Conservation (phyloP, 2,113 vertebrate species). For the Pangasianodon hypophthalmus region DNA sequence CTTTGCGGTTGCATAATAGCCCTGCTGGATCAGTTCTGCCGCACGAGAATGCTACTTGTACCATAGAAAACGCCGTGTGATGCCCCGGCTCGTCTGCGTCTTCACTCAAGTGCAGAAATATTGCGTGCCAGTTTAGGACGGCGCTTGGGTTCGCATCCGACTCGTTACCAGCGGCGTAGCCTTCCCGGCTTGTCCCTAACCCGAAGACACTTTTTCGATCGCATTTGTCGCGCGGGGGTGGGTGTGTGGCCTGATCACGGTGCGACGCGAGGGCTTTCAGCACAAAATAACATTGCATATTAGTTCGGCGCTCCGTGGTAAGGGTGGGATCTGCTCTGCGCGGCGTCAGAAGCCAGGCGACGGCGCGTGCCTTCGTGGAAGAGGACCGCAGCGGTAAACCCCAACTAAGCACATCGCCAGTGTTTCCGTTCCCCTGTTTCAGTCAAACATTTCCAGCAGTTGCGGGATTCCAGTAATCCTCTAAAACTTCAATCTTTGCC, state of each 20-base stretch:
- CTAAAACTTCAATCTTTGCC: neutral
- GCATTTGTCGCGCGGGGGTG: constrained; percentile 73
- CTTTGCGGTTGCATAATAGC: constrained; percentile 90
- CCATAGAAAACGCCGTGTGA: constrained; percentile 80
- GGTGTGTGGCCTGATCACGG: constrained; percentile 75
- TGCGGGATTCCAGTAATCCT: neutral
- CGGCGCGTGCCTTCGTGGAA: constrained; percentile 44
- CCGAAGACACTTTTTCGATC: constrained; percentile 66
- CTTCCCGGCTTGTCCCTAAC: constrained; percentile 73
- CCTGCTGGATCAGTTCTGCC: constrained; percentile 85
- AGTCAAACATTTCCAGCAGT: neutral
- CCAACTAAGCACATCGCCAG: constrained; percentile 63
- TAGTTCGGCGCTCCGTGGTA: constrained; percentile 80
- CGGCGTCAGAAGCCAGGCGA: constrained; percentile 81
- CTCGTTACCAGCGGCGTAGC: constrained; percentile 78
- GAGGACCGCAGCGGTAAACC: constrained; percentile 79
- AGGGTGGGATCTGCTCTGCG: constrained; percentile 77
- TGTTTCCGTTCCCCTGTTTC: constrained; percentile 10
- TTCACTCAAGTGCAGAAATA: constrained; percentile 78
- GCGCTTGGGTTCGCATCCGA: constrained; percentile 73
- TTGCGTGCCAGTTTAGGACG: constrained; percentile 82
- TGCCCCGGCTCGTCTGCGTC: constrained; percentile 81
- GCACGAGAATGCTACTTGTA: constrained; percentile 85
- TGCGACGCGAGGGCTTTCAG: constrained; percentile 83
- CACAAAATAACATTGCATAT: constrained; percentile 91